Evolutionary conservation across 1,140 invertebrate species (phyloP).

Genomic region (Periplaneta americana): DNA sequence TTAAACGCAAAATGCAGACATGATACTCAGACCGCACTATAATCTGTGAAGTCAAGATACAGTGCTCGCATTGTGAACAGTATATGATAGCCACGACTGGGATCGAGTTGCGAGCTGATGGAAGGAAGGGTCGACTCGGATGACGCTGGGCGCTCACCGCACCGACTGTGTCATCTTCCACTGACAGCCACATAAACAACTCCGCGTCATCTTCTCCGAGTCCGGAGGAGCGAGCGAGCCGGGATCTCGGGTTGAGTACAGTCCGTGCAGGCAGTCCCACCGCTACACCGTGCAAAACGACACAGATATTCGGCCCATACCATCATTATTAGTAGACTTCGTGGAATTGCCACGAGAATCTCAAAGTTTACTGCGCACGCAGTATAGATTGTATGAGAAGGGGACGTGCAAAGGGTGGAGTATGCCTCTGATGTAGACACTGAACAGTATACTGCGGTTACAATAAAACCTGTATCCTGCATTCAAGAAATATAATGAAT

Average conservation of each 20-base stretch:
- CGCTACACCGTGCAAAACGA: too few species aligned
- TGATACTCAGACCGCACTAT: neutral
- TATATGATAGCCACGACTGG: neutral
- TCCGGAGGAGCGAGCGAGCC: neutral
- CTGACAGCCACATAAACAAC: conserved; percentile 18
- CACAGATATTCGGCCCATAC: too few species aligned
- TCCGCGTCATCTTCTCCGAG: neutral
- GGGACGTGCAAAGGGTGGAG: too few species aligned
- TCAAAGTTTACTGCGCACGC: too few species aligned
- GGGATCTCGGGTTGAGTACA: neutral
- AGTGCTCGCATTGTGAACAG: neutral
- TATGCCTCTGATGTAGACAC: too few species aligned
- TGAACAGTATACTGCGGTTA: too few species aligned
- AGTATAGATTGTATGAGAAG: too few species aligned
- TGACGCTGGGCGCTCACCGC: neutral
- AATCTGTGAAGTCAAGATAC: neutral
- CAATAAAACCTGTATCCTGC: too few species aligned
- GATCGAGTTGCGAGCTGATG: conserved; percentile 1
- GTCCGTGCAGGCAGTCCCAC: neutral
- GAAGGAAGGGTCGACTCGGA: neutral
- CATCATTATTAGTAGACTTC: too few species aligned
- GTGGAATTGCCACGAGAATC: too few species aligned
- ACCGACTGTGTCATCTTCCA: neutral
- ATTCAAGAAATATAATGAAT: too few species aligned
- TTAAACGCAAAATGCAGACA: too few species aligned